Evolutionary conservation across 2,113 vertebrate genomes (phyloP), one percentile per base, ranked within the genome.

Genomic region (Noturus placidus): DNA sequence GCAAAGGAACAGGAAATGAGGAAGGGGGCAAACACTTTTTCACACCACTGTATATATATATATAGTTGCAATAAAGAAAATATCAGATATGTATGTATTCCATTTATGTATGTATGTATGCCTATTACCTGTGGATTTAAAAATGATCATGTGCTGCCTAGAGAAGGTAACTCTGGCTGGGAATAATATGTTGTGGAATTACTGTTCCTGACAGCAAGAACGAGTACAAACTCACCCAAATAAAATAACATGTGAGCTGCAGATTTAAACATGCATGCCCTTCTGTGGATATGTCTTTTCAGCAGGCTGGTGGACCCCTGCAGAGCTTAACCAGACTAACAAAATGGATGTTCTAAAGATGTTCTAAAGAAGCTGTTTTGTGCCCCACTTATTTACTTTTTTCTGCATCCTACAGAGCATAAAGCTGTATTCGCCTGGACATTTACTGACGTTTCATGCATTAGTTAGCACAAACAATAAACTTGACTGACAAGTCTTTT

Each of bases 371-470:
- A 76, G 84, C 54, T 77, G 69, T 61, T 77, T 85, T 85, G 74
- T 79, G 57, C 17, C 19, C 42, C 72, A 52, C 61, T 67, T 67
- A 79, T 79, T 67, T 79, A 79, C 76, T 86, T 86, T 84, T 70
- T 30, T 54, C 54, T 35, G n/a, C 46, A 70, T 84, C n/a, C 46
- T 30, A 70, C 67, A 69, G 50, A 79, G 30, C 46, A 81, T 69
- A 81, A 56, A 65, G 22, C 61, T 69, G 46, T 13, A 27, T 56
- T 54, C 30, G 38, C 50, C 76, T 65, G 35, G 42, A 33, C 85
- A 86, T 80, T 80, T 67, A 54, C 20, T 56, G 59, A 80, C 65
- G 82, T 84, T 65, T 79, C 27, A 79, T 30, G 46, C 61, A 33
- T 70, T 82, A 38, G 63, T 59, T 19, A 70, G 35, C 0, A 8